A percentile compares a stretch with the other conserved stretches of the same genome.
Evolutionary conservation across 2,797 vertebrate species (phyloP).

Genomic region (Capromys pilorides): DNA sequence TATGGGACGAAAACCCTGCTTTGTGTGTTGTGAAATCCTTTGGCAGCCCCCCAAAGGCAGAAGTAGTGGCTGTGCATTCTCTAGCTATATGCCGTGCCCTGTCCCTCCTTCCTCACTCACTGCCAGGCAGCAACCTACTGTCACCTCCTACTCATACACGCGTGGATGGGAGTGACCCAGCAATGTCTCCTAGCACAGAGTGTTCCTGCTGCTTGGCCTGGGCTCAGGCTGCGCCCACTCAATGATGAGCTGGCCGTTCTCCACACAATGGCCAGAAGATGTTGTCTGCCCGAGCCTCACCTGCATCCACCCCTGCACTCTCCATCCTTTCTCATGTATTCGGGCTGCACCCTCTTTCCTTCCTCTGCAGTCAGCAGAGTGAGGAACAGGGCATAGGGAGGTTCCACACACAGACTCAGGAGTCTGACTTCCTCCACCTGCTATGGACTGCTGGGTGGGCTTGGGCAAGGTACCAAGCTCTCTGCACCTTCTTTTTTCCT

Average conservation of each 20-base stretch:
- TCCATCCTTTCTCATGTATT: background rate
- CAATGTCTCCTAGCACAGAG: background rate
- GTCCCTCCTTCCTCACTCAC: background rate
- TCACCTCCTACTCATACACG: background rate
- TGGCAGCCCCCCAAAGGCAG: background rate
- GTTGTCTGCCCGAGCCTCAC: background rate
- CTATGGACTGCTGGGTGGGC: background rate
- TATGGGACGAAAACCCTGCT: background rate
- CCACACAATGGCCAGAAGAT: background rate
- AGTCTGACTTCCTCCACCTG: background rate
- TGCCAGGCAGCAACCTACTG: background rate
- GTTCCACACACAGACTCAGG: rapidly evolving
- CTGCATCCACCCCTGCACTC: background rate
- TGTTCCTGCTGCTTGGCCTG: background rate
- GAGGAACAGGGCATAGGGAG: background rate
- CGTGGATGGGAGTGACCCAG: background rate
- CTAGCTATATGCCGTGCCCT: background rate
- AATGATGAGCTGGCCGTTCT: background rate
- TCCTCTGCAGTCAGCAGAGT: background rate
- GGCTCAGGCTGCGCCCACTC: background rate
- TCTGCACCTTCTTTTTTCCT: slow-evolving; percentile 18
- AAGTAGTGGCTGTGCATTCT: background rate
- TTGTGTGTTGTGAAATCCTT: background rate
- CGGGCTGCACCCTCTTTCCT: too few species aligned
- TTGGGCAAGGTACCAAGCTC: background rate